A percentile compares a stretch with the other conserved stretches of the same genome.
Conservation (phyloP, 53 echinoderm and acorn worm genomes). For the Antedon mediterranea region DNA sequence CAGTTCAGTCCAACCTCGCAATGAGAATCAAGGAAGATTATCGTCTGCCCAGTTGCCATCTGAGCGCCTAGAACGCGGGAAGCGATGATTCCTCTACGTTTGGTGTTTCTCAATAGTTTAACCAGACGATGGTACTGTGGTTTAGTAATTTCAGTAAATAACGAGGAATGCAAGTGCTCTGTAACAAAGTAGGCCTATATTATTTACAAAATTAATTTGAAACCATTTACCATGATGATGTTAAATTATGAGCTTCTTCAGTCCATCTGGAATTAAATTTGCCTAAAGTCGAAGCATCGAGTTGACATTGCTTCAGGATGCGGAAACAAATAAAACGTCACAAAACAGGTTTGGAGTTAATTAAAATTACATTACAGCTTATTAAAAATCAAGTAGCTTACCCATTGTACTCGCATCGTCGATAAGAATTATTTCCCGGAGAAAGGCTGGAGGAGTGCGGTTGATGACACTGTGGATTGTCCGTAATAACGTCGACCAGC, state of each 20-base stretch:
- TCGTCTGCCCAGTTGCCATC: slow-evolving; percentile 8
- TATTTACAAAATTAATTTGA: too few species aligned
- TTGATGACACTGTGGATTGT: slow-evolving; percentile 32
- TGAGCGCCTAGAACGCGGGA: slow-evolving; percentile 10
- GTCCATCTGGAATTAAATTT: too few species aligned
- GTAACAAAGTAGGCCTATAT: too few species aligned
- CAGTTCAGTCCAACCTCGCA: slow-evolving; percentile 39
- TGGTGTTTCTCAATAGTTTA: slow-evolving; percentile 7
- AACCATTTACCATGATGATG: too few species aligned
- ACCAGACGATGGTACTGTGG: slow-evolving; percentile 1
- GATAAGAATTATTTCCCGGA: slow-evolving; percentile 24
- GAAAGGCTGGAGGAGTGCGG: slow-evolving; percentile 20
- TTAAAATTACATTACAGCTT: too few species aligned
- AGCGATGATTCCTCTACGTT: slow-evolving; percentile 19
- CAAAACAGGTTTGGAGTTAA: too few species aligned
- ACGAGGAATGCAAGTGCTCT: slow-evolving; percentile 6
- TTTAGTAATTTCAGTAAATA: slow-evolving; percentile 1
- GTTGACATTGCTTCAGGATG: too few species aligned
- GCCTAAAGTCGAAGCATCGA: too few species aligned
- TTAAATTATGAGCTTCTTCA: too few species aligned
- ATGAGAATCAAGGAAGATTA: slow-evolving; percentile 21
- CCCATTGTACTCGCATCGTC: slow-evolving; percentile 33
- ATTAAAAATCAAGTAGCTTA: neutral
- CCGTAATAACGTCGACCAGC: slow-evolving; percentile 31
- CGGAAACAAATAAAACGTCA: too few species aligned